These are phyloP conservation scores for Craniophora ligustri DNA, from an alignment of 2,888 invertebrate species.

Conservation along the genomic window DNA sequence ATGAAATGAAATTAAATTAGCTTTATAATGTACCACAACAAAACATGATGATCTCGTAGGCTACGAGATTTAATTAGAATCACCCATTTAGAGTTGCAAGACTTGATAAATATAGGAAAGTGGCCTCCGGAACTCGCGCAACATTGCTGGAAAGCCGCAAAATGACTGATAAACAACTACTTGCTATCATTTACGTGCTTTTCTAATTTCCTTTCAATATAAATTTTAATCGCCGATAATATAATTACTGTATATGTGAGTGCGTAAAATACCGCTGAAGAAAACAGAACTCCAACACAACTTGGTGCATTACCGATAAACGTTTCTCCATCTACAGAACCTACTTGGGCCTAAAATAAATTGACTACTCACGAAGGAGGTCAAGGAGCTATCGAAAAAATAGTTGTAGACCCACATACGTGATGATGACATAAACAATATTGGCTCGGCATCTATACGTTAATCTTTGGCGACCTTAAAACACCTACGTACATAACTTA, in stretches of 20 bases:
- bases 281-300: too few relatives aligned
- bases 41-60: conserved; percentile 11
- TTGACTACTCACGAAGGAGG: conserved; percentile 40
- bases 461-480: conserved; percentile 49
- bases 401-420: conserved; percentile 14
- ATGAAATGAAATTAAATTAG: conserved; percentile 9
- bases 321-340: conserved; percentile 1
- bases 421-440: conserved; percentile 50
- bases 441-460: conserved; percentile 40
- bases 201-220: conserved; percentile 35
- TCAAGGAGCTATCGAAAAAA: conserved; percentile 44
- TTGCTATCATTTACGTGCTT: conserved; percentile 28
- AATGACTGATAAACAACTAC: conserved; percentile 37
- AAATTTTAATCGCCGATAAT: conserved; percentile 17
- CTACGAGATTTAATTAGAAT: conserved; percentile 26
- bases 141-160: conserved; percentile 40
- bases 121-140: conserved; percentile 22
- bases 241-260: too few relatives aligned
- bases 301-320: conserved; percentile 2
- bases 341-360: conserved; percentile 11
- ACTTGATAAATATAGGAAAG: conserved; percentile 47
- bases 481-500: conserved; percentile 48
- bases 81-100: conserved; percentile 27
- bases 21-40: conserved; percentile 24
- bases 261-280: too few relatives aligned